phyloP scores from a whole-genome alignment of 2,113 vertebrate genomes.

The Rhea pennata region DNA sequence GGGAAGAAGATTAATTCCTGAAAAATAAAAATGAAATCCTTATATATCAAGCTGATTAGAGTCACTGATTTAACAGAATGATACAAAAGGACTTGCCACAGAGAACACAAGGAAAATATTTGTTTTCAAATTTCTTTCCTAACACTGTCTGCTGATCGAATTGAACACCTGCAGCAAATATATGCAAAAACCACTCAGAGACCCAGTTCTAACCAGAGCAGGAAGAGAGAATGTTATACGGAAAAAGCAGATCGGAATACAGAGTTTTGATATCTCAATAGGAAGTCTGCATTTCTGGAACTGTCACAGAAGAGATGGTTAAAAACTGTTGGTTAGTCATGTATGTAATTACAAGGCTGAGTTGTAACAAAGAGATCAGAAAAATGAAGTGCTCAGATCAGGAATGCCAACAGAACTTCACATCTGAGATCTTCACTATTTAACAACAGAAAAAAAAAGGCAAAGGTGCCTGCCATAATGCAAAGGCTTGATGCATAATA shows the following conservation, averaged over 20 bases:
- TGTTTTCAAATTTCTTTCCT: neutral
- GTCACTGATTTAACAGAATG: neutral
- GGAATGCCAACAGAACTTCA: neutral
- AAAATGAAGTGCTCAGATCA: neutral
- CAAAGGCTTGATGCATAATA: neutral
- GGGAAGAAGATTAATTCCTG: neutral
- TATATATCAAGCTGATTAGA: neutral
- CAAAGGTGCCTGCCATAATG: neutral
- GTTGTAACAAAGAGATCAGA: neutral
- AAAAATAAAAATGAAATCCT: neutral
- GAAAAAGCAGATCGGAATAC: neutral
- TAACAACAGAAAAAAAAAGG: neutral
- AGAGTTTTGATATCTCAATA: neutral
- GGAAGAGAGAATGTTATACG: neutral
- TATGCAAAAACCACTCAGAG: too few relatives aligned
- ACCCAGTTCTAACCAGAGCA: neutral
- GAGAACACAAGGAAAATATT: neutral
- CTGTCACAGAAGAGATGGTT: neutral
- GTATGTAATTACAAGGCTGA: neutral
- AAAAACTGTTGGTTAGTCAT: neutral
- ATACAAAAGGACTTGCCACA: neutral
- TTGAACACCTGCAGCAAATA: neutral
- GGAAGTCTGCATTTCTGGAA: neutral
- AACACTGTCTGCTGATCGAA: neutral
- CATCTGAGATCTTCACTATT: neutral